phyloP scores from a whole-genome alignment of 2,888 invertebrate genomes.

The Trissonchulus sp. region DNA sequence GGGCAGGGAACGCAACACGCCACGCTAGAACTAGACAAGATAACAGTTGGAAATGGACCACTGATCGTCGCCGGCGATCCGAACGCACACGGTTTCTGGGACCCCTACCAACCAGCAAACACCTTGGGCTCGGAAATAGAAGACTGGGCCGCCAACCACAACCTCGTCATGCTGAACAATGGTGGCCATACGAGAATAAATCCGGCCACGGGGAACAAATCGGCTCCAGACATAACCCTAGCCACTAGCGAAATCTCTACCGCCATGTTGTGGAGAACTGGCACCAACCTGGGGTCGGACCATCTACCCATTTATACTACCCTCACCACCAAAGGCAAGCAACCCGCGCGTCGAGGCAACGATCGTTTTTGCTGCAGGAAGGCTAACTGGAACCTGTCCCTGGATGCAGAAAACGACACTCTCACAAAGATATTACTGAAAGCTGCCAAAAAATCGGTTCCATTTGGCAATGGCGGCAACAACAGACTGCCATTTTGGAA shows the following conservation, averaged over 20 bases:
- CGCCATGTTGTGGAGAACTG: background rate
- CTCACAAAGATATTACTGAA: background rate
- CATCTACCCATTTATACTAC: slow-evolving; percentile 13
- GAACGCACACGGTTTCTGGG: slow-evolving; percentile 5
- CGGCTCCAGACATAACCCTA: background rate
- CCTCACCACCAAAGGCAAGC: background rate
- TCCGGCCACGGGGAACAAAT: background rate
- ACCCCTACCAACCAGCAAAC: background rate
- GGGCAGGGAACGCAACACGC: slow-evolving; percentile 4
- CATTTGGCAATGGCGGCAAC: background rate
- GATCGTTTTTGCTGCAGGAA: background rate
- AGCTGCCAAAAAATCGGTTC: background rate
- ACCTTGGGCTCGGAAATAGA: background rate
- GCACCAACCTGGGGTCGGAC: background rate
- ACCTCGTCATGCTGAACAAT: background rate
- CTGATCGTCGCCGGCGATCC: slow-evolving; percentile 3
- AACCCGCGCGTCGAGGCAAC: background rate
- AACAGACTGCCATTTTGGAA: background rate
- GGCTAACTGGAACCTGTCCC: slow-evolving; percentile 1
- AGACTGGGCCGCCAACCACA: background rate
- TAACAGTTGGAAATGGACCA: background rate
- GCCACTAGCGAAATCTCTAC: background rate
- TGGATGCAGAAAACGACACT: background rate
- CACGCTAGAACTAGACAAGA: background rate
- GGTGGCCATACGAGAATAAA: background rate